These are phyloP conservation scores for Passer domesticus DNA, from an alignment of 2,113 vertebrate species.

Conservation along the genomic window DNA sequence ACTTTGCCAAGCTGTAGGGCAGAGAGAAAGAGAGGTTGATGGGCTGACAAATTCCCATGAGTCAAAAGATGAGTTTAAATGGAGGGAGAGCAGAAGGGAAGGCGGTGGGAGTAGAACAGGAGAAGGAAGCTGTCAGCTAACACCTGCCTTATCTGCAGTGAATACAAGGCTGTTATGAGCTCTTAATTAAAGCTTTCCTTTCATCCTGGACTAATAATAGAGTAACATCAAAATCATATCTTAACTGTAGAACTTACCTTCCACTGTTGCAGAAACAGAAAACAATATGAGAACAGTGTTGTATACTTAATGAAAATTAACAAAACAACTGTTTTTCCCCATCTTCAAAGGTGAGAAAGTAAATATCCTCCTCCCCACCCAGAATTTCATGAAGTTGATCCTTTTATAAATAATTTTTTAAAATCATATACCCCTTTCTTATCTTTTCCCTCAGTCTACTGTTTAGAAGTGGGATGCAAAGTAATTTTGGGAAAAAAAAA, in stretches of 20 bases:
- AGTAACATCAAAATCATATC: neutral
- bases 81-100: neutral
- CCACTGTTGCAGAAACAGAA: neutral
- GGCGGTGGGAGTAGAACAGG: slow-evolving; percentile 8
- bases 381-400: neutral
- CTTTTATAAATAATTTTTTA: neutral
- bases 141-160: neutral
- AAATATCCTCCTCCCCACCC: neutral
- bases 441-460: neutral
- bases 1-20: neutral
- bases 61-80: neutral
- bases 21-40: neutral
- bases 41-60: neutral
- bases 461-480: neutral
- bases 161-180: neutral
- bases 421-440: neutral
- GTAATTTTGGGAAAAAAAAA: neutral
- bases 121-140: slow-evolving; percentile 9
- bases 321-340: neutral
- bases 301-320: neutral
- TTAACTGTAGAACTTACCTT: neutral
- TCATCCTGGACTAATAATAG: neutral
- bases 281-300: neutral
- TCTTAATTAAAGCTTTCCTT: slow-evolving; percentile 45
- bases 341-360: neutral